Base-by-base conservation (phyloP, 2,797 vertebrate species). In the Peromyscus nudipes region DNA sequence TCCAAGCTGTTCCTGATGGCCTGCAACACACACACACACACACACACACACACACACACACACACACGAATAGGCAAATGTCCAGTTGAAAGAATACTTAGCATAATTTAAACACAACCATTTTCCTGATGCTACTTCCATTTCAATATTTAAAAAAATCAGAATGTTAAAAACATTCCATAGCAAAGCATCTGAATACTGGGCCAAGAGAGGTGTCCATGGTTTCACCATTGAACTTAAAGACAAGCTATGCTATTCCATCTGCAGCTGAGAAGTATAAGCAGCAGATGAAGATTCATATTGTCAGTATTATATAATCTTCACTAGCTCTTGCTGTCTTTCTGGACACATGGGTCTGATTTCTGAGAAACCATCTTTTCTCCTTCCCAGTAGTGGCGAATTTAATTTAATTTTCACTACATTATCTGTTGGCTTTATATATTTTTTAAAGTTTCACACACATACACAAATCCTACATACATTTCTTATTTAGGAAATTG, bases 331-430 rank as follows among this genome's bases (percentile, higher is more conserved):
- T 71, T 55, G 7, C 23, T 52, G 19, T 57, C 69, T 67, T 73
- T 46, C 67, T 46, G 37, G 52, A 80, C 31, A 49, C 76, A 0
- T 4, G 31, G 27, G 64, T 77, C 94, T 94, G 49, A 67, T 85
- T 80, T 75, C 89, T 4, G n/a, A 86, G 82, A 91, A 92, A 40
- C 57, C 4, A 5, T 64, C n/a, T 97, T 98, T 97, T 43, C 89
- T 93, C 91, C 82, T 98, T 62, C 97, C 97, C 95, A 95, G 94
- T 94, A 97, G 95, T 57, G 90, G 96, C 86, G 67, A 97, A 97
- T 97, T 80, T 90, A 29, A 92, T 98, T 98, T 98, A 98, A 98
- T 98, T 98, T 98, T 93, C 94, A 92, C 86, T 96, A 69, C 92
- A 88, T 98, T 95, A 46, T 92, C 87, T 93, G 60, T 62, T 97